Conservation (phyloP, 2,888 invertebrate genomes). For the Ectemnius continuus region DNA sequence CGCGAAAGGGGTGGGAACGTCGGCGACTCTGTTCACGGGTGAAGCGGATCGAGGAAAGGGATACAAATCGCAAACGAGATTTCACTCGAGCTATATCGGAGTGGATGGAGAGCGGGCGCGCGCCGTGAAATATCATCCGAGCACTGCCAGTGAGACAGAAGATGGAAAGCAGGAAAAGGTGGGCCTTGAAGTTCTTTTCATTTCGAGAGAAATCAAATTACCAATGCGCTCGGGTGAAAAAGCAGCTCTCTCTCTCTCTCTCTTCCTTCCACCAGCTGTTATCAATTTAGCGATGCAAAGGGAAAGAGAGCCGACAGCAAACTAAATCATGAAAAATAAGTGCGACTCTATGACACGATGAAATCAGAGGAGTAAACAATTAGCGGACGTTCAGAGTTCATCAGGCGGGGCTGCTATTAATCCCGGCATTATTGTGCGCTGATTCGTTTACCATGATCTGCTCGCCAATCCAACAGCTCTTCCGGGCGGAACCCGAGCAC, state of each 20-base stretch:
- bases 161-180: neutral
- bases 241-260: neutral
- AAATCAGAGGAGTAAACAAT: slow-evolving; percentile 43
- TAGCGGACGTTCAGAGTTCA: slow-evolving; percentile 43
- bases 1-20: too few relatives aligned
- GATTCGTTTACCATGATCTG: slow-evolving; percentile 43
- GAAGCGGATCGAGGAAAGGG: neutral
- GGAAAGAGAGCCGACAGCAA: too few relatives aligned
- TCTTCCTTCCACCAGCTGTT: neutral
- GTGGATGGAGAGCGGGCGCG: too few relatives aligned
- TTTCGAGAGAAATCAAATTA: slow-evolving; percentile 51
- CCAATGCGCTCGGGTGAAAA: slow-evolving; percentile 19
- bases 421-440: slow-evolving; percentile 51
- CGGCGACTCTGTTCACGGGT: too few relatives aligned
- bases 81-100: slow-evolving; percentile 29
- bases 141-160: neutral
- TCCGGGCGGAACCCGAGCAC: neutral
- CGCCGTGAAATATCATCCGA: slow-evolving; percentile 20
- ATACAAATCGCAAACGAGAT: slow-evolving; percentile 49
- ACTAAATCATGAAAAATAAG: too few relatives aligned
- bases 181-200: slow-evolving; percentile 43
- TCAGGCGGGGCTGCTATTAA: too few relatives aligned
- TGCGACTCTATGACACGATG: slow-evolving; percentile 22
- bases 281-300: too few relatives aligned
- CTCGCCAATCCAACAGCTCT: slow-evolving; percentile 40